Conservation (phyloP, 2,797 vertebrate species). For the Sebastes matsubarae region DNA sequence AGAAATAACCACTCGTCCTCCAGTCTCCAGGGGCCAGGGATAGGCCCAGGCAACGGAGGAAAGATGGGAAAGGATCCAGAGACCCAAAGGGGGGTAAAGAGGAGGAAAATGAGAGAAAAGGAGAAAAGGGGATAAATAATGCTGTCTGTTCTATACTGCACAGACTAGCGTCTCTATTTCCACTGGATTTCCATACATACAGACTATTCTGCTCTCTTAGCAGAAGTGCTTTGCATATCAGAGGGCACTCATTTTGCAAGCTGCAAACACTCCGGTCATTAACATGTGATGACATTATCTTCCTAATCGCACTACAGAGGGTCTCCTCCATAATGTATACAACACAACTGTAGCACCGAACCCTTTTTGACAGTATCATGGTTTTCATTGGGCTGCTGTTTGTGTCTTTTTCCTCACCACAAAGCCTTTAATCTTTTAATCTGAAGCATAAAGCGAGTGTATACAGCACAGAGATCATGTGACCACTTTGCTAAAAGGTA, state of each 20-base stretch:
- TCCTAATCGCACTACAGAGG: conserved; percentile 77
- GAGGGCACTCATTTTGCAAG: conserved; percentile 67
- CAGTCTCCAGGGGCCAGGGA: conserved; percentile 65
- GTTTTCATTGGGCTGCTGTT: conserved; percentile 59
- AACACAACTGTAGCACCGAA: conserved; percentile 53
- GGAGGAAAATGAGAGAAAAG: conserved; percentile 63
- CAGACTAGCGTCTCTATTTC: conserved; percentile 65
- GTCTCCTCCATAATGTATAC: conserved; percentile 72
- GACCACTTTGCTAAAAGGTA: conserved; percentile 74
- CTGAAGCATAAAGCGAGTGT: conserved; percentile 72
- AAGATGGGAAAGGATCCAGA: conserved; percentile 73
- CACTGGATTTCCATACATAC: conserved; percentile 56
- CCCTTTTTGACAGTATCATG: conserved; percentile 60
- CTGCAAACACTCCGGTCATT: conserved; percentile 76
- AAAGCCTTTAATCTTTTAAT: conserved; percentile 86
- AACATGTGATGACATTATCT: conserved; percentile 81
- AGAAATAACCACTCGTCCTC: conserved; percentile 77
- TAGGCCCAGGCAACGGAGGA: conserved; percentile 73
- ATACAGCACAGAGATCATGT: conserved; percentile 59
- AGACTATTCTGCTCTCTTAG: conserved; percentile 45
- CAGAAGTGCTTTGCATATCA: conserved; percentile 78
- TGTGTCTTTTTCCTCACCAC: conserved; percentile 56
- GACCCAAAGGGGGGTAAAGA: conserved; percentile 72
- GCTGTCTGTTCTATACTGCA: conserved; percentile 69
- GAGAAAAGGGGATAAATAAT: conserved; percentile 78